phyloP scores from a whole-genome alignment of 2,797 vertebrate species.

The Pogoniulus pusillus region DNA sequence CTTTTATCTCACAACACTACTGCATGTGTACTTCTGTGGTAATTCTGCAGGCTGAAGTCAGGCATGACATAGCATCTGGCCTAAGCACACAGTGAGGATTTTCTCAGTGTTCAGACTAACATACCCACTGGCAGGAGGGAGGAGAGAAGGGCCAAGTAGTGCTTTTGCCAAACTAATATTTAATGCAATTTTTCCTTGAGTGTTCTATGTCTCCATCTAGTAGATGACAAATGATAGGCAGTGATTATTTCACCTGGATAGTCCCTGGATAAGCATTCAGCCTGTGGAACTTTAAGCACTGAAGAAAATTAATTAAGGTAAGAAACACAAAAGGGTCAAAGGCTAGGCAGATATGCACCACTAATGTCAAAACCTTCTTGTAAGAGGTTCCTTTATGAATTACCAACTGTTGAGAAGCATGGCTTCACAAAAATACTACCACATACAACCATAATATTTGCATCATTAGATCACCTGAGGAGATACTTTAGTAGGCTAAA shows the following conservation, averaged over 20 bases:
- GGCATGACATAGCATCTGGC: not conserved
- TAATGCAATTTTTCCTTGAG: not conserved
- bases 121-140: not conserved
- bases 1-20: not conserved
- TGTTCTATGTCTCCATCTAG: not conserved
- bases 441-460: not conserved
- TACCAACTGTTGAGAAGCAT: not conserved
- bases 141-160: not conserved
- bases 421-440: not conserved
- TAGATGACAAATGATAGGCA: not conserved
- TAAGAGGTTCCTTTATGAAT: not conserved
- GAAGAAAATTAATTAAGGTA: not conserved
- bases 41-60: not conserved
- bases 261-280: not conserved
- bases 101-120: not conserved
- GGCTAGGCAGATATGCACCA: not conserved
- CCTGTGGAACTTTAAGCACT: not conserved
- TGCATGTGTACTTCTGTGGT: not conserved
- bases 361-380: not conserved
- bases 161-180: not conserved
- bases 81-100: not conserved
- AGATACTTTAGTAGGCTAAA: not conserved
- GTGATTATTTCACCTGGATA: not conserved
- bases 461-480: not conserved
- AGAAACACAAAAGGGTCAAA: not conserved